A percentile compares a stretch with the other conserved stretches of the same genome.
phyloP scores from a whole-genome alignment of 2,888 invertebrate species.

The Rhabditoides inermis region DNA sequence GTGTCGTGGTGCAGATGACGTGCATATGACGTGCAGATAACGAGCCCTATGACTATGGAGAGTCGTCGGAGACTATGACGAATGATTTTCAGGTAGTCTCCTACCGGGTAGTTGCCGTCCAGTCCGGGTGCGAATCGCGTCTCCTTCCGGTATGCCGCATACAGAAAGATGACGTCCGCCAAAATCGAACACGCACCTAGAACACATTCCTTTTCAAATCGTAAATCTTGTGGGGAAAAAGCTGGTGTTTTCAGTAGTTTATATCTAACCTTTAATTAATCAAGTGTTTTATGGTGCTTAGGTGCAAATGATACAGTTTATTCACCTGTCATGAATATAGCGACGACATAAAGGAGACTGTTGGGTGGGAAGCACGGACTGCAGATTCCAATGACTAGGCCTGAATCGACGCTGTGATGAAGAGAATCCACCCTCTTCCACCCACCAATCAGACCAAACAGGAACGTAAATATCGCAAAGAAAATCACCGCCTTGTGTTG shows the following conservation, averaged over 20 bases:
- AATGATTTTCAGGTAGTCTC: constrained; percentile 1
- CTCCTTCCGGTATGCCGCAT: constrained; percentile 14
- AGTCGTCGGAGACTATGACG: not conserved
- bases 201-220: not conserved
- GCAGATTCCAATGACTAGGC: constrained; percentile 26
- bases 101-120: constrained; percentile 5
- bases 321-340: constrained; percentile 33
- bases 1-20: not conserved
- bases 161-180: constrained; percentile 27
- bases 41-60: constrained; percentile 6
- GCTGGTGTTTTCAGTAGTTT: no score
- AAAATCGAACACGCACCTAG: constrained; percentile 27
- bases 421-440: not conserved
- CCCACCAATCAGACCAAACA: constrained; percentile 24
- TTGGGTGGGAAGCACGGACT: constrained; percentile 39
- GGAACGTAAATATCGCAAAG: constrained; percentile 34
- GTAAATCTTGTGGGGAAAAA: not conserved
- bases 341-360: constrained; percentile 30
- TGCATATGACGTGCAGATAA: constrained; percentile 7
- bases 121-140: not conserved
- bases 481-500: constrained; percentile 39
- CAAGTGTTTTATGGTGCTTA: not conserved
- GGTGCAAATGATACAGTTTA: not conserved
- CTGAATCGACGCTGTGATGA: not conserved
- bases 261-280: no score